These are phyloP conservation scores for Lycodopsis pacificus DNA, from an alignment of 2,797 vertebrate genomes.

Conservation along the genomic window DNA sequence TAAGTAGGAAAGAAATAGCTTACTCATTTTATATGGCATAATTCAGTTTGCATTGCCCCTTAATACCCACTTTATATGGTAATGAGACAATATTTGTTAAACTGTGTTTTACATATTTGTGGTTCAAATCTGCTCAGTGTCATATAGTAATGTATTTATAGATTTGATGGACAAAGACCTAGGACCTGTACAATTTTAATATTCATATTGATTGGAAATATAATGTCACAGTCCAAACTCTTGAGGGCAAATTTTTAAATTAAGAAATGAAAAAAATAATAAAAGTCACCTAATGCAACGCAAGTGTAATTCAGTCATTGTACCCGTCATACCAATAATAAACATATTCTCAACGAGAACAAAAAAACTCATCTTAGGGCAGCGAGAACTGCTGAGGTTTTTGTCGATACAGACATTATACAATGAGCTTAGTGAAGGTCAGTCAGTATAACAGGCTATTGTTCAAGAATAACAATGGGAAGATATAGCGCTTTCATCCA, in stretches of 20 bases:
- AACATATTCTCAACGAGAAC: not conserved
- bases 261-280: not conserved
- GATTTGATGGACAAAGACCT: slow-evolving; percentile 41
- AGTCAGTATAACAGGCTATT: slow-evolving; percentile 17
- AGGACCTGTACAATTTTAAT: slow-evolving; percentile 6
- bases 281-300: slow-evolving; percentile 12
- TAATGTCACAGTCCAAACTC: slow-evolving; percentile 1
- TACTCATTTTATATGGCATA: slow-evolving; percentile 17
- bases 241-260: not conserved
- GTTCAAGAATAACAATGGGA: slow-evolving; percentile 3
- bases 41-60: slow-evolving; percentile 10
- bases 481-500: not conserved
- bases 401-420: slow-evolving; percentile 12
- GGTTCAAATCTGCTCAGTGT: slow-evolving; percentile 39
- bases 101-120: slow-evolving; percentile 45
- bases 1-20: not conserved
- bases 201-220: slow-evolving; percentile 16
- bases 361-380: slow-evolving; percentile 10
- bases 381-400: not conserved
- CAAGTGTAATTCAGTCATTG: slow-evolving; percentile 16
- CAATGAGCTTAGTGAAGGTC: slow-evolving; percentile 32
- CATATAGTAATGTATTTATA: slow-evolving; percentile 26
- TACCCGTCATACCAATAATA: slow-evolving; percentile 13
- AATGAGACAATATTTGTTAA: slow-evolving; percentile 53
- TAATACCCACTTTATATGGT: slow-evolving; percentile 64